Base-by-base conservation (phyloP, 2,888 invertebrate species). In the Herminia tarsipennalis region DNA sequence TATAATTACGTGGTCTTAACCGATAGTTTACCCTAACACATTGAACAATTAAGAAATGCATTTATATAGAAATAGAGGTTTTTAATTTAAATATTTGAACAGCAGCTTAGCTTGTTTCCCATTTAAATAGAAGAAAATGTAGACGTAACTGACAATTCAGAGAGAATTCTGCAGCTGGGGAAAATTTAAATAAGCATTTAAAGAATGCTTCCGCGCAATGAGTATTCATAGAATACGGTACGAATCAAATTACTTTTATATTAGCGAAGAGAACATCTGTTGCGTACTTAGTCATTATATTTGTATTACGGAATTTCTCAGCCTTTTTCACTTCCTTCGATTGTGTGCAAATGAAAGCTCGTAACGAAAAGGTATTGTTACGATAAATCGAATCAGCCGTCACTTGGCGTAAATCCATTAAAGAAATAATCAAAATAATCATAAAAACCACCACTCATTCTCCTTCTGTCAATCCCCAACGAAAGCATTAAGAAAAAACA, bases 211-310 rank as follows among this genome's bases (percentile, higher is more conserved):
- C 35, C 33, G 30, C 24, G 41, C 42, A 32, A 53, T 52, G 35
- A 60, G 56, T 56, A 63, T 67, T 65, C 41, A 51, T 47, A 43
- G 47, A 55, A 57, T 44, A 48, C 40, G 44, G 43, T 29, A 38
- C 22, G 47, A 60, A 56, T 55, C 34, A 55, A 66, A 62, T 68
- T 66, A 52, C 57, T 66, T 71, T 66, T 55, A 39, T 51, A 58
- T 59, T 58, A 46, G 35, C 46, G 29, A 50, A 39, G 28, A 22
- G 21, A 39, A 27, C 50, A 44, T 49, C 51, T 56, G 49, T 44
- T 53, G 41, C 49, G 35, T 53, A 45, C 10, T 8, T 5, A 30
- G 2, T 5, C 22, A 21, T 14, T 35, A 21, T 35, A 17, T 32
- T 37, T 33, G 22, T 12, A n/a, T 17, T 18, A 30, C n/a, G 33